Evolutionary conservation across 2,888 invertebrate species (phyloP).

Genomic region (Sarcophaga caerulescens): DNA sequence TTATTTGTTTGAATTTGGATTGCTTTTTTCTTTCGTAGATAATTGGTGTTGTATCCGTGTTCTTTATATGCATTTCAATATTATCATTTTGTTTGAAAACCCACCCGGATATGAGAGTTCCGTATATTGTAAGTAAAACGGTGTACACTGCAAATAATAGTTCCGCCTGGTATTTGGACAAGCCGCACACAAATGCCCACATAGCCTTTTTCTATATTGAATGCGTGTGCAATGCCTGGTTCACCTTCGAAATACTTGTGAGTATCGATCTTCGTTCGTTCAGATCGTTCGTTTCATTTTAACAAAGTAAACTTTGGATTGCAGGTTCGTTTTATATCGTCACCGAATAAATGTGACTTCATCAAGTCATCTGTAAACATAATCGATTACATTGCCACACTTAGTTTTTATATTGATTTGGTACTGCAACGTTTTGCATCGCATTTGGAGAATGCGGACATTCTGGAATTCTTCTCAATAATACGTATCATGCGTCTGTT

Average conservation of each 20-base stretch:
- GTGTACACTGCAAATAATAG: constrained; percentile 89
- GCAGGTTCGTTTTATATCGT: constrained; percentile 92
- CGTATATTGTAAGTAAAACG: constrained; percentile 90
- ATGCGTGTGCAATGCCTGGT: constrained; percentile 99
- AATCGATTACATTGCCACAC: constrained; percentile 99
- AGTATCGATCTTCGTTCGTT: constrained; percentile 66
- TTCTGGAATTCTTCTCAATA: constrained; percentile 98
- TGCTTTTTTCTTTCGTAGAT: constrained; percentile 84
- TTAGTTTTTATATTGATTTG: constrained; percentile 98
- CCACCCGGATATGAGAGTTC: constrained; percentile 98
- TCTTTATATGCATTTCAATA: constrained; percentile 99
- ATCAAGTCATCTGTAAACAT: constrained; percentile 98
- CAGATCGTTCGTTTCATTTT: no score
- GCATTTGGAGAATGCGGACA: constrained; percentile 96
- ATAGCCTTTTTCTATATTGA: constrained; percentile 99
- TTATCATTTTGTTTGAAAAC: constrained; percentile 99
- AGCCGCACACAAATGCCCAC: constrained; percentile 96
- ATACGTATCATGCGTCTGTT: constrained; percentile 98
- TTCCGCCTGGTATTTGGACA: constrained; percentile 92
- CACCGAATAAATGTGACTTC: constrained; percentile 96
- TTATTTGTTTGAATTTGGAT: neutral
- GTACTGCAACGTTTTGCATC: constrained; percentile 94
- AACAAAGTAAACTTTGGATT: no score
- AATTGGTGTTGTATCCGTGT: constrained; percentile 98
- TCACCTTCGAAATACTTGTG: constrained; percentile 95